Base-by-base conservation (phyloP, 2,888 invertebrate species). In the Orthosia gracilis region DNA sequence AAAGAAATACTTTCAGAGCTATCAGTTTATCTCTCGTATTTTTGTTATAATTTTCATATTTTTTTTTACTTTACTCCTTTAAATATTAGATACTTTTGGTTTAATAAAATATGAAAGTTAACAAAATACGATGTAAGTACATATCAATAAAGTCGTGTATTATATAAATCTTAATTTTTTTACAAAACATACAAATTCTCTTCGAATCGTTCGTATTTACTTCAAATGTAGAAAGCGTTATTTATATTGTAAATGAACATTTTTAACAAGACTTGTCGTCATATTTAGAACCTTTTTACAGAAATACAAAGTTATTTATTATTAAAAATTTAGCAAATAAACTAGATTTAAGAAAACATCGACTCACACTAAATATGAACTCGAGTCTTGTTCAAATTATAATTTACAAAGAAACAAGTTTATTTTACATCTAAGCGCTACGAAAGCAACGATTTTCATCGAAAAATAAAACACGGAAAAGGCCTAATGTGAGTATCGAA, bases 401-500 rank as follows among this genome's bases (percentile, higher is more conserved):
- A 70, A 83, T 84, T 80, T 82, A 84, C 83, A 78, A 78, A 75
- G 58, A 68, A 45, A 73, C 65, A 67, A 69, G 72, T 70, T 67
- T 73, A 71, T 78, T 86, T 86, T 69, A 66, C 75, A 80, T 66
- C 73, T 57, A 68, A 74, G 83, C 84, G 76, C 80, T 78, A 66
- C 63, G 67, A 0, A 49, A 73, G 26, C 79, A 89, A 83, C 85
- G 80, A 85, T 87, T 87, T 85, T 87, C 90, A 91, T 91, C 91
- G 91, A 91, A 91, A 77, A 76, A 54, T 79, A 72, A 64, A 65
- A 66, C 62, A 73, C 86, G 75, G 72, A 80, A n/a, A 85, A 90
- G 94, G 93, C 94, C 94, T 94, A 93, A 87, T 57, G 72, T 76
- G 65, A 85, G 85, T 88, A 92, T 89, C 90, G 91, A 91, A 91